These are phyloP conservation scores for Gopherus flavomarginatus DNA, from an alignment of 2,113 vertebrate species.

Conservation along the genomic window DNA sequence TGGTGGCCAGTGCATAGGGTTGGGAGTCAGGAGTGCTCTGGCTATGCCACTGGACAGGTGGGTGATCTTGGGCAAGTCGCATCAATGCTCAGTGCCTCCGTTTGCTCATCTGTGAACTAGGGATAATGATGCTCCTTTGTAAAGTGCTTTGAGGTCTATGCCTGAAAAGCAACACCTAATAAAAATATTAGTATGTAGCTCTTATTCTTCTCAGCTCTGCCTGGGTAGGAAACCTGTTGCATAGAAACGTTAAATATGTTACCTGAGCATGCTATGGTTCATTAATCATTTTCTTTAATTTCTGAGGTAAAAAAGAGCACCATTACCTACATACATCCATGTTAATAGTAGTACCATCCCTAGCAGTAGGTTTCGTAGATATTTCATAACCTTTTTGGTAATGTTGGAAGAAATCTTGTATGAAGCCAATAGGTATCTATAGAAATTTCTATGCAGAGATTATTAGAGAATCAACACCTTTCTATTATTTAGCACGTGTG, in stretches of 20 bases:
- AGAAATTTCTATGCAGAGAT: not conserved
- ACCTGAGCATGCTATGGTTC: not conserved
- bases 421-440: not conserved
- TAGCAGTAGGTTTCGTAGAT: not conserved
- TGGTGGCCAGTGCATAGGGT: not conserved
- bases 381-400: not conserved
- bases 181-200: too few relatives aligned
- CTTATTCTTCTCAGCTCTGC: not conserved
- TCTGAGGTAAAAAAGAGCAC: not conserved
- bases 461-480: not conserved
- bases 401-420: not conserved
- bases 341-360: not conserved
- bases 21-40: not conserved
- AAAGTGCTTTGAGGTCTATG: not conserved
- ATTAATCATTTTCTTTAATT: not conserved
- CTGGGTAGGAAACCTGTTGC: not conserved
- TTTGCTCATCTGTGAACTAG: not conserved
- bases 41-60: not conserved
- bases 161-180: not conserved
- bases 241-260: not conserved
- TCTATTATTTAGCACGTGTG: not conserved
- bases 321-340: not conserved
- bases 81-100: not conserved
- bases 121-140: not conserved
- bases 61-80: not conserved